A percentile compares a stretch with the other conserved stretches of the same genome.
Evolutionary conservation across 2,888 invertebrate genomes (phyloP).

Genomic region (Zeuzera pyrina): DNA sequence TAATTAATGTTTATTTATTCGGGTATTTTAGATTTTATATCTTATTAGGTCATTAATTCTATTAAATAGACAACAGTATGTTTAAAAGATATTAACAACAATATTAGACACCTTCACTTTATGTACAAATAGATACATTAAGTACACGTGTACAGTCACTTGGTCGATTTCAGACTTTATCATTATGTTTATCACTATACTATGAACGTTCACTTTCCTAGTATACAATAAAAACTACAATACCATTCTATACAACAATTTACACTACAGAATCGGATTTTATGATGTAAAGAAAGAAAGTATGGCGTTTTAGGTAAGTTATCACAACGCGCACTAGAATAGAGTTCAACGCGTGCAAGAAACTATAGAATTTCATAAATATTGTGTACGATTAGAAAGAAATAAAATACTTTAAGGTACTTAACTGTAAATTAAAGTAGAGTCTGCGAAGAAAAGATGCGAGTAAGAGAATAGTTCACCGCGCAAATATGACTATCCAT

Average conservation of each 20-base stretch:
- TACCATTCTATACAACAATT: background rate
- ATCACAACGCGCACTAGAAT: too few relatives aligned
- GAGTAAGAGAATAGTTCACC: conserved; percentile 37
- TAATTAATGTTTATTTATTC: conserved; percentile 58
- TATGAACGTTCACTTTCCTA: conserved; percentile 37
- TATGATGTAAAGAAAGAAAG: too few relatives aligned
- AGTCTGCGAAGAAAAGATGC: too few relatives aligned
- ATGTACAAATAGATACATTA: conserved; percentile 54
- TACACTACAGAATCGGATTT: too few relatives aligned
- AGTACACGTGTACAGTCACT: conserved; percentile 54
- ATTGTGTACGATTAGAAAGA: too few relatives aligned
- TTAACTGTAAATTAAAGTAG: too few relatives aligned
- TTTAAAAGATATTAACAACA: conserved; percentile 48
- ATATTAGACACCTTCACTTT: conserved; percentile 45
- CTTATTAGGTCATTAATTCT: conserved; percentile 42
- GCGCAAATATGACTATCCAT: conserved; percentile 27
- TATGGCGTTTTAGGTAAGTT: too few relatives aligned
- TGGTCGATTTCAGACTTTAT: conserved; percentile 71
- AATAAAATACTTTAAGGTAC: too few relatives aligned
- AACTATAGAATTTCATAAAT: too few relatives aligned
- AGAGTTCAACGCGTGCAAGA: too few relatives aligned
- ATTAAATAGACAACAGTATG: conserved; percentile 60
- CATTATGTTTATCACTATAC: conserved; percentile 29
- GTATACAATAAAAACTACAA: background rate
- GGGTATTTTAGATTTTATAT: conserved; percentile 41